Evolutionary conservation across 2,797 vertebrate genomes (phyloP).

Genomic region (Hydrolagus colliei): DNA sequence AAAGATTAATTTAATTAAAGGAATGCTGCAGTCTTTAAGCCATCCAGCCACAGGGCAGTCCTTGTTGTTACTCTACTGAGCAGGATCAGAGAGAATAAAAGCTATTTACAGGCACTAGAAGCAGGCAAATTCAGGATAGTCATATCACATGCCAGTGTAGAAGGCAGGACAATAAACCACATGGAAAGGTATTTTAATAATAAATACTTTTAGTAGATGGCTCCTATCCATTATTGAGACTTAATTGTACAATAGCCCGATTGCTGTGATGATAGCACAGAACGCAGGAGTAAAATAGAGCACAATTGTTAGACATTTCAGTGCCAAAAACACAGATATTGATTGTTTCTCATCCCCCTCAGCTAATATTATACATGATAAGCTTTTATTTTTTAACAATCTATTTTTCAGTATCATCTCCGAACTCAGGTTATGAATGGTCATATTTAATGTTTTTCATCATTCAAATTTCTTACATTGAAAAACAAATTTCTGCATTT

Average conservation of each 20-base stretch:
- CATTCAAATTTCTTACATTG: not conserved
- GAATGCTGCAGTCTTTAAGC: too few relatives aligned
- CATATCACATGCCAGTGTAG: not conserved
- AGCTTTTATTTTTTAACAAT: not conserved
- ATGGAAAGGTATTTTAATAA: constrained; percentile 16
- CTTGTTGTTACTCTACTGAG: too few relatives aligned
- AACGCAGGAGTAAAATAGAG: not conserved
- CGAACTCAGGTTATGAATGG: not conserved
- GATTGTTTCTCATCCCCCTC: not conserved
- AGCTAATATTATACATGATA: not conserved
- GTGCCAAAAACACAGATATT: not conserved
- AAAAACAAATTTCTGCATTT: not conserved
- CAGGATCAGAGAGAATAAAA: not conserved
- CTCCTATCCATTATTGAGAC: too few relatives aligned
- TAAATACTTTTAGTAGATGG: not conserved
- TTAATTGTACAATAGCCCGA: not conserved
- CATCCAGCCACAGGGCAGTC: too few relatives aligned
- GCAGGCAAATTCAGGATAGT: not conserved
- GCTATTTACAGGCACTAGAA: not conserved
- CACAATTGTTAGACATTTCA: not conserved
- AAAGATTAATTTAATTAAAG: too few relatives aligned
- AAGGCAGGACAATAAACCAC: not conserved
- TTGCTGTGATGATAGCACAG: not conserved
- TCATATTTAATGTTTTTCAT: constrained; percentile 2
- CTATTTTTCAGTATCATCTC: not conserved